phyloP scores from a whole-genome alignment of 2,113 vertebrate species.

The Plecotus auritus region DNA sequence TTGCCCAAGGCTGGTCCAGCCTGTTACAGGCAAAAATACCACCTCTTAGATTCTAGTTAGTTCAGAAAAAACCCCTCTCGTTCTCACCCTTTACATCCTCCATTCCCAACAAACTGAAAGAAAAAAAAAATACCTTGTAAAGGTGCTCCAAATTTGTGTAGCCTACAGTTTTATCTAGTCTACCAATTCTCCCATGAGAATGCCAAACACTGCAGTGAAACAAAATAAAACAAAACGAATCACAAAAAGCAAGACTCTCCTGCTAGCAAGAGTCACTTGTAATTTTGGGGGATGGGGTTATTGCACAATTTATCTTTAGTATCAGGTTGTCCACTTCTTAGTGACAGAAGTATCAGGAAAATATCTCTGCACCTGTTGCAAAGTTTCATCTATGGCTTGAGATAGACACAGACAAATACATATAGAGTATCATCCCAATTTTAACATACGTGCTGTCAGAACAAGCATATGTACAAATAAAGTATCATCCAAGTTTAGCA shows the following conservation, averaged over 20 bases:
- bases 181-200: background rate
- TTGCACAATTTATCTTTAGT: background rate
- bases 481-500: constrained; percentile 49
- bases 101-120: background rate
- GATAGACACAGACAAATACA: constrained; percentile 24
- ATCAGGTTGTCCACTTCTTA: constrained; percentile 39
- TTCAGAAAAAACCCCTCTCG: background rate
- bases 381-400: constrained; percentile 33
- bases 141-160: background rate
- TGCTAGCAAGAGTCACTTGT: background rate
- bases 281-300: background rate
- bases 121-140: background rate
- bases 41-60: constrained; percentile 21
- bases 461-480: constrained; percentile 34
- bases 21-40: background rate
- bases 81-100: background rate
- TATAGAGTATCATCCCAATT: constrained; percentile 25
- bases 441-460: constrained; percentile 34
- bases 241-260: background rate
- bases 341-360: background rate
- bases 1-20: too few relatives aligned
- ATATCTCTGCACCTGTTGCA: constrained; percentile 56
- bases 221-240: background rate
- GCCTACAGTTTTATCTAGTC: background rate
- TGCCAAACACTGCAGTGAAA: background rate